phyloP scores from a whole-genome alignment of 2,797 vertebrate species.

The Acestrorhynchus altus region DNA sequence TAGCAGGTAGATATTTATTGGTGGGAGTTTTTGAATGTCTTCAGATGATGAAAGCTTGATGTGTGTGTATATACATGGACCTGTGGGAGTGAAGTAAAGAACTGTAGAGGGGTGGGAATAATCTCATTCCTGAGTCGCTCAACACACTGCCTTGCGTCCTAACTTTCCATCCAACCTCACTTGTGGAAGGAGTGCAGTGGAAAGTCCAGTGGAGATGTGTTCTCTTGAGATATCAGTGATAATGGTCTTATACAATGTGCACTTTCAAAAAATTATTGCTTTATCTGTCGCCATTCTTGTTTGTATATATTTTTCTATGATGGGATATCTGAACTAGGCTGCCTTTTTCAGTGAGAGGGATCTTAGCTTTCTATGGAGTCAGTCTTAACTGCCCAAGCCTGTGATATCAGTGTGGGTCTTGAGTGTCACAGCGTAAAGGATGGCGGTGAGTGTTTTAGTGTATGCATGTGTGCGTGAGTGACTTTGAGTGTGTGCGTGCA shows the following conservation, averaged over 20 bases:
- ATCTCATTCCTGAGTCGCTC: background rate
- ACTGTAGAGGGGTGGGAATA: conserved; percentile 21
- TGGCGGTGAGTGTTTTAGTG: conserved; percentile 9
- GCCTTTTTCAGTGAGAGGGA: conserved; percentile 54
- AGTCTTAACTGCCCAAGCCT: conserved; percentile 70
- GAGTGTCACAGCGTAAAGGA: conserved; percentile 53
- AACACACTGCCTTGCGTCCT: conserved; percentile 23
- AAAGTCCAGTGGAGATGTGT: conserved; percentile 32
- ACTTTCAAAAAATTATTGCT: conserved; percentile 68
- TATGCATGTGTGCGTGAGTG: background rate
- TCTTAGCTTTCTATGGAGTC: conserved; percentile 56
- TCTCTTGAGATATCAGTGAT: conserved; percentile 40
- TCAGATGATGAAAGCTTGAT: conserved; percentile 30
- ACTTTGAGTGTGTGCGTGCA: background rate
- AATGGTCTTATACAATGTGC: conserved; percentile 65
- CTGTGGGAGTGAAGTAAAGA: conserved; percentile 27
- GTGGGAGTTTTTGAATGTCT: conserved; percentile 14
- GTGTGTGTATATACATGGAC: conserved; percentile 40
- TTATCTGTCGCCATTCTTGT: conserved; percentile 53
- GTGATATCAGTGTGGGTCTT: conserved; percentile 40
- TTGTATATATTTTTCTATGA: conserved; percentile 73
- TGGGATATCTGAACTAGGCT: conserved; percentile 56
- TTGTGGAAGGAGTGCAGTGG: conserved; percentile 42
- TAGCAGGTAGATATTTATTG: conserved; percentile 37
- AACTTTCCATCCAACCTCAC: conserved; percentile 42